Evolutionary conservation across 2,113 vertebrate species (phyloP).

Genomic region (Cathartes aura): DNA sequence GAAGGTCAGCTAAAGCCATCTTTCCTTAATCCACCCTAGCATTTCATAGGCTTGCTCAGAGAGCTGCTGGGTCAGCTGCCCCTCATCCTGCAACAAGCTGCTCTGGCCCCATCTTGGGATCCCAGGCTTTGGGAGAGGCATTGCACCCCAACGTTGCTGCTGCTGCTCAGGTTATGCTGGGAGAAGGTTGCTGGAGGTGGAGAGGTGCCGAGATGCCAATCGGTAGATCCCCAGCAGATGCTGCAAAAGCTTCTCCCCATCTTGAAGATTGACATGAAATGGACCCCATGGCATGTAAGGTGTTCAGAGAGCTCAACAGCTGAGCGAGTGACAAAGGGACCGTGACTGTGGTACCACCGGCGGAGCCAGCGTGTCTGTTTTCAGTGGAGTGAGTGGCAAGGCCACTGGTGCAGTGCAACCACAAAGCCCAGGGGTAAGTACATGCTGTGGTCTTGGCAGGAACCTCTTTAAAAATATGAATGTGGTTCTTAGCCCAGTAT

Average conservation of each 20-base stretch:
- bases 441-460: not conserved
- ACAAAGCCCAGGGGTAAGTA: not conserved
- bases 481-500: not conserved
- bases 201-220: not conserved
- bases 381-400: not conserved
- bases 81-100: not conserved
- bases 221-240: not conserved
- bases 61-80: not conserved
- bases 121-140: not conserved
- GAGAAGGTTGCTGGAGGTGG: not conserved
- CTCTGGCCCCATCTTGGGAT: not conserved
- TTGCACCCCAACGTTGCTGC: not conserved
- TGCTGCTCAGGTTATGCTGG: not conserved
- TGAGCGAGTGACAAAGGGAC: not conserved
- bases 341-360: fast-evolving
- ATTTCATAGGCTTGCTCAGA: not conserved
- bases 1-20: not conserved
- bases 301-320: not conserved
- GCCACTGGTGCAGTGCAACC: not conserved
- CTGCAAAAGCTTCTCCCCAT: not conserved
- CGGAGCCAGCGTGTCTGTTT: not conserved
- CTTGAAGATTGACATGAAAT: not conserved
- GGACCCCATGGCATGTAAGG: not conserved
- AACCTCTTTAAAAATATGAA: not conserved
- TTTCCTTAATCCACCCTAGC: not conserved